phyloP scores from a whole-genome alignment of 2,797 vertebrate species.

The Tokudaia muenninki region DNA sequence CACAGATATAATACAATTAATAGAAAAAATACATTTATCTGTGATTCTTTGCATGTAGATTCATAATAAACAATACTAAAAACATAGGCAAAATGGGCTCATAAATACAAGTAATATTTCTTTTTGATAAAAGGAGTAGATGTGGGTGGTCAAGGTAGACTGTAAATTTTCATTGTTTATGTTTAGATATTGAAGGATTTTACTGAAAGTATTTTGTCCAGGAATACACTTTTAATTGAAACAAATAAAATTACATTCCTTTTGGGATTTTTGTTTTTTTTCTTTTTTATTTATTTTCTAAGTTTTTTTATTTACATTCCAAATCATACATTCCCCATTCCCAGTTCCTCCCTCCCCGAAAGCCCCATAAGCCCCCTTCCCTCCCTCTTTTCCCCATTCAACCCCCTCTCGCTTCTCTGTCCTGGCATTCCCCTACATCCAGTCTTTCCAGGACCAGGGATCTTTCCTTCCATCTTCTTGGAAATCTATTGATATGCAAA shows the following conservation, averaged over 20 bases:
- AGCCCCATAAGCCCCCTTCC: too few species aligned
- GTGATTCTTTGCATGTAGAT: neutral
- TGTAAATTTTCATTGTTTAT: neutral
- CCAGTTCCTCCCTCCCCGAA: too few species aligned
- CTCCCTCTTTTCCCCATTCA: too few species aligned
- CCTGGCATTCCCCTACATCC: too few species aligned
- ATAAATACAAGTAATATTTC: neutral
- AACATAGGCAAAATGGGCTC: neutral
- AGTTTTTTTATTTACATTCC: too few species aligned
- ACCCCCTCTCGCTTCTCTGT: too few species aligned
- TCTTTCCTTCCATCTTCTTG: too few species aligned
- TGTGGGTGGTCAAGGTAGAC: rapidly evolving
- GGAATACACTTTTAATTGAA: neutral
- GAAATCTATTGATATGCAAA: too few species aligned
- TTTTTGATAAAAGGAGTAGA: rapidly evolving
- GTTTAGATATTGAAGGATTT: neutral
- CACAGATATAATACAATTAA: neutral
- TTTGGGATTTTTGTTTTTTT: neutral
- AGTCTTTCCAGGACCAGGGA: too few species aligned
- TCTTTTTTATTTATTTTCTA: too few species aligned
- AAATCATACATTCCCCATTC: too few species aligned
- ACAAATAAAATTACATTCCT: neutral
- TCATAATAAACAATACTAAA: neutral
- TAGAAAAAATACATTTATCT: neutral
- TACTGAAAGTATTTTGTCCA: neutral